Evolutionary conservation across 2,888 invertebrate genomes (phyloP).

Genomic region (Gnatocerus cornutus): DNA sequence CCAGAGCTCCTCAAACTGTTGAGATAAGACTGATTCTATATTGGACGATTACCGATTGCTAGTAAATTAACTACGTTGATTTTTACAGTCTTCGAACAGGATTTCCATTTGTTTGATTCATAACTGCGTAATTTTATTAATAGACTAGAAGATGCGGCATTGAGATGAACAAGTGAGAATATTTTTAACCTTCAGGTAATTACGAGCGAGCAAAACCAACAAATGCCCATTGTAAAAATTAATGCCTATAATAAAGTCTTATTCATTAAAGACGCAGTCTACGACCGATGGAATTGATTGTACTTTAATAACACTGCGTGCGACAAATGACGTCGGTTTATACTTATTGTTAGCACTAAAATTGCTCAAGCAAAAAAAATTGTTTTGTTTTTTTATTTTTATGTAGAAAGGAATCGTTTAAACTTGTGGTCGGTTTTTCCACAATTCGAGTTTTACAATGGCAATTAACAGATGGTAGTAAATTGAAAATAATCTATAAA

Average conservation of each 20-base stretch:
- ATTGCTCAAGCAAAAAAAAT: no score
- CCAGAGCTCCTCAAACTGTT: slow-evolving; percentile 47
- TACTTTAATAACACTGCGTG: no score
- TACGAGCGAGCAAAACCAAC: slow-evolving; percentile 12
- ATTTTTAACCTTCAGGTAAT: slow-evolving; percentile 46
- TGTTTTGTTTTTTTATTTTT: no score
- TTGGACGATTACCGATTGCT: slow-evolving; percentile 26
- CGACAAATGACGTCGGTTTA: no score
- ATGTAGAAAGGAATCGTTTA: no score
- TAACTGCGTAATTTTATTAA: slow-evolving; percentile 44
- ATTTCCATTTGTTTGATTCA: slow-evolving; percentile 34
- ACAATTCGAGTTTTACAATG: no score
- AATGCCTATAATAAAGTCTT: slow-evolving; percentile 16
- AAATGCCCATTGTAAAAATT: slow-evolving; percentile 5
- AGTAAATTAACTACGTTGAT: slow-evolving; percentile 10
- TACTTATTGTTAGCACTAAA: no score
- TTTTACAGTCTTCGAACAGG: slow-evolving; percentile 27
- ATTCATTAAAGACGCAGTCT: slow-evolving; percentile 6
- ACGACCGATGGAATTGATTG: no score
- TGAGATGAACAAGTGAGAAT: slow-evolving; percentile 43
- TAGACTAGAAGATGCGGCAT: slow-evolving; percentile 31
- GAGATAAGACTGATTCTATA: slow-evolving; percentile 28
- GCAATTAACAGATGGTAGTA: no score
- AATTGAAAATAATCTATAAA: no score
- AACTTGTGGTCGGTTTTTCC: no score